These are phyloP conservation scores for Vespertilio murinus DNA, from an alignment of 2,797 vertebrate genomes.

Conservation along the genomic window DNA sequence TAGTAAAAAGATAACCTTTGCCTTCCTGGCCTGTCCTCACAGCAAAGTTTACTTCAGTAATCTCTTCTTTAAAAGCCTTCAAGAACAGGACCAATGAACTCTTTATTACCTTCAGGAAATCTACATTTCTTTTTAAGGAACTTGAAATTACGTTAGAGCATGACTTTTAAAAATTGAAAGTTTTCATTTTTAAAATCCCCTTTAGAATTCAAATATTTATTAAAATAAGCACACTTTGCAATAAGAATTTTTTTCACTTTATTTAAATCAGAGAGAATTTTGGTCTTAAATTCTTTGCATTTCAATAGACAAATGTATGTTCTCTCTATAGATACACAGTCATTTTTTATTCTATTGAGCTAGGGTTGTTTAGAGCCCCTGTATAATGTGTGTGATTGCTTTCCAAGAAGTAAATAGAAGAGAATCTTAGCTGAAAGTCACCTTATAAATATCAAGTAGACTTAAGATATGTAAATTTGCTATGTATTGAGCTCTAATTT, in stretches of 20 bases:
- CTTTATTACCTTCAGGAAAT: not conserved
- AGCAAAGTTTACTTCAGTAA: conserved; percentile 10
- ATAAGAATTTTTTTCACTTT: conserved; percentile 35
- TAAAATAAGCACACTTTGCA: conserved; percentile 23
- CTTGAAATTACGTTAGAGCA: conserved; percentile 35
- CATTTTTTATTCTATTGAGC: conserved; percentile 33
- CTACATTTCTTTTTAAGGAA: conserved; percentile 26
- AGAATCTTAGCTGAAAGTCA: conserved; percentile 11
- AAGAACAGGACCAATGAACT: conserved; percentile 21
- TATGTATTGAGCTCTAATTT: conserved; percentile 21
- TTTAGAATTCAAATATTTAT: conserved; percentile 9
- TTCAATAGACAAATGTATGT: conserved; percentile 16
- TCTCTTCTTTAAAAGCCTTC: conserved; percentile 2
- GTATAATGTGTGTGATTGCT: conserved; percentile 24
- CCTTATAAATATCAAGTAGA: not conserved
- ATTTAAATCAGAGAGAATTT: conserved; percentile 41
- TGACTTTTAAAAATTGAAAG: conserved; percentile 46
- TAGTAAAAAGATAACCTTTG: conserved; percentile 31
- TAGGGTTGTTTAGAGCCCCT: conserved; percentile 3
- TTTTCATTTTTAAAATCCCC: conserved; percentile 29
- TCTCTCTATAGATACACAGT: conserved; percentile 6
- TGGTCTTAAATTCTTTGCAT: not conserved
- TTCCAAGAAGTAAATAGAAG: conserved; percentile 41
- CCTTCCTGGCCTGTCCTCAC: not conserved
- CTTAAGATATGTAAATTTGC: conserved; percentile 27